Evolutionary conservation across 2,113 vertebrate genomes (phyloP), one percentile per base, ranked within the genome.

Genomic region (Eidolon helvum): DNA sequence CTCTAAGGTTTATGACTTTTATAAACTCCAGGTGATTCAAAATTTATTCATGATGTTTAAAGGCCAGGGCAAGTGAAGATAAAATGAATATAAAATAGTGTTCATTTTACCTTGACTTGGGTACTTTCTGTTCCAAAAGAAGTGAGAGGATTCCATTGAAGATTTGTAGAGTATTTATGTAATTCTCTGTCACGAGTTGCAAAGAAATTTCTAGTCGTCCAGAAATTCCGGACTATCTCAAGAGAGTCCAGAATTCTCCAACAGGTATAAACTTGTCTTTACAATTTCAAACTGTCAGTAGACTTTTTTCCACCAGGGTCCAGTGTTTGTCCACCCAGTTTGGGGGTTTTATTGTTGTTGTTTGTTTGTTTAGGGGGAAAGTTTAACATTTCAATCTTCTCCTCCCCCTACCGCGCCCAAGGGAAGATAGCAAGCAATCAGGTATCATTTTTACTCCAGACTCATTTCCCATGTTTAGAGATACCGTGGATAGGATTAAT

Each of bases 371-470:
- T 80, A 2, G 12, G n/a, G 3, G 21, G 59, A 12, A 98, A 96
- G 91, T 98, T 98, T 97, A 97, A 98, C 98, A 97, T 59, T 94
- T 97, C 84, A 95, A 87, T 98, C 63, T 97, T 96, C 15, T 15
- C 14, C 4, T 4, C 1, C 14, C 50, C 15, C 50, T 4, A 16
- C 14, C 15, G 15, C 50, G 15, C 14, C 93, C 80, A 90, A 95
- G 75, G 93, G 96, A 96, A 90, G 95, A 97, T 98, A 96, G 96
- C 94, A 97, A 88, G 97, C 88, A 98, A 98, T 98, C 96, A 98
- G 86, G 95, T 95, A 98, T 98, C 97, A 97, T 98, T 98, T 98
- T 98, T 98, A 98, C 83, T 97, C 97, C 79, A 98, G 98, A 98
- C 98, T 98, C 85, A 97, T 98, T 98, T 98, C 95, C 97, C 96